Conservation (phyloP, 92 coral and sea anemone species). For the Paramuricea clavata region DNA sequence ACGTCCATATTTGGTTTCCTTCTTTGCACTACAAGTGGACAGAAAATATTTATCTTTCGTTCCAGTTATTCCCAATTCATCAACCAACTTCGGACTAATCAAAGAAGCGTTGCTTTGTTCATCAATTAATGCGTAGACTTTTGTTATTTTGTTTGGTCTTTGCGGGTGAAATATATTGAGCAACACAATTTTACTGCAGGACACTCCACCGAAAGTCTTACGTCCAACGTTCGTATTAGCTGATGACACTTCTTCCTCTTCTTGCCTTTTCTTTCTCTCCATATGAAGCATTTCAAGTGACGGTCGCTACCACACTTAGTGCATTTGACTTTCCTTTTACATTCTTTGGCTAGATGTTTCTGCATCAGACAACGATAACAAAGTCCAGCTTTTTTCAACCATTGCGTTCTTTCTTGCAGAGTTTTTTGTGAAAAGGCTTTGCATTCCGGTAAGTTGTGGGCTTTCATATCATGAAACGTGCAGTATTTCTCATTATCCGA, state of each 20-base stretch:
- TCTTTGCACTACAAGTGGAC: constrained; percentile 64
- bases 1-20: constrained; percentile 61
- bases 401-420: too few relatives aligned
- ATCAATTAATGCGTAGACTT: constrained; percentile 42
- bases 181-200: too few relatives aligned
- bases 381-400: background rate
- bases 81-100: constrained; percentile 27
- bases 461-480: constrained; percentile 61
- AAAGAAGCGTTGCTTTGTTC: constrained; percentile 63
- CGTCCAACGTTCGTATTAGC: too few relatives aligned
- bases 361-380: constrained; percentile 70
- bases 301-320: constrained; percentile 44
- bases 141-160: too few relatives aligned
- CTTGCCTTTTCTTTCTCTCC: too few relatives aligned
- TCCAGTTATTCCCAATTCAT: constrained; percentile 42
- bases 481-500: constrained; percentile 42
- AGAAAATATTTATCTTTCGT: constrained; percentile 51
- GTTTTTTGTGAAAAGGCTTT: constrained; percentile 57
- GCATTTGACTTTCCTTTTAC: constrained; percentile 19
- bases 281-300: background rate
- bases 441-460: constrained; percentile 40
- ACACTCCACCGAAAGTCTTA: too few relatives aligned
- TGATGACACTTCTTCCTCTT: too few relatives aligned
- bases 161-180: too few relatives aligned
- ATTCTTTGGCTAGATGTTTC: constrained; percentile 8